Base-by-base conservation (phyloP, 2,797 vertebrate genomes). In the Lithobates pipiens region DNA sequence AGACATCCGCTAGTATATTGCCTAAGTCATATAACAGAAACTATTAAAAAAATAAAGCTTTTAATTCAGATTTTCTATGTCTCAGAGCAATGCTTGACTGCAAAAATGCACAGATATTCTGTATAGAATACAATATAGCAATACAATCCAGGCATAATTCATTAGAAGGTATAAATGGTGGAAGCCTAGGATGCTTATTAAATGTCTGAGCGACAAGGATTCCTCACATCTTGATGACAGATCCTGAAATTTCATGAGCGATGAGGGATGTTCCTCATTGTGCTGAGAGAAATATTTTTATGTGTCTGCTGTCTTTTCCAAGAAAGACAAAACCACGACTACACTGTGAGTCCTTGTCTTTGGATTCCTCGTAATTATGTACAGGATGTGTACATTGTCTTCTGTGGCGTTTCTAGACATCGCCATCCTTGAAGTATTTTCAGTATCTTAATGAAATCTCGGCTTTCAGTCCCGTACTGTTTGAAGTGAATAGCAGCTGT, bases 401-500 rank as follows among this genome's bases (percentile, higher is more conserved):
- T 83, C 73, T n/a, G 73, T 36, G 44, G 73, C 76, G 23, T 76
- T 76, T 76, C 63, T 76, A 65, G 15, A 57, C 73, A 46, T 75
- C 44, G 15, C 57, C 81, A 69, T 83, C 73, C 73, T 83, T 83
- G 73, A 83, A 83, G 73, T 91, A 86, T 91, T 88, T 57, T 84
- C 88, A 81, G 88, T 90, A 92, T 83, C 81, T 83, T 83, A 83
- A 83, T 83, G 81, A 75, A 83, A 83, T 83, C 71, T 69, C 63
- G 50, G 32, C 44, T 61, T 63, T 54, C 36, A 39, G 39, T 67
- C 91, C 92, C 91, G 90, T 86, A 86, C 89, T 91, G 91, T 91
- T 91, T 92, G 85, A 88, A 89, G 83, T 92, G 91, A 92, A 89
- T 88, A 91, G 77, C 88, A 82, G 61, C 89, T 92, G 89, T 85